Percentiles rank a stretch among this genome's conserved stretches.
These are phyloP conservation scores for Melinaea menophilus DNA, from an alignment of 2,888 invertebrate species.

Conservation along the genomic window DNA sequence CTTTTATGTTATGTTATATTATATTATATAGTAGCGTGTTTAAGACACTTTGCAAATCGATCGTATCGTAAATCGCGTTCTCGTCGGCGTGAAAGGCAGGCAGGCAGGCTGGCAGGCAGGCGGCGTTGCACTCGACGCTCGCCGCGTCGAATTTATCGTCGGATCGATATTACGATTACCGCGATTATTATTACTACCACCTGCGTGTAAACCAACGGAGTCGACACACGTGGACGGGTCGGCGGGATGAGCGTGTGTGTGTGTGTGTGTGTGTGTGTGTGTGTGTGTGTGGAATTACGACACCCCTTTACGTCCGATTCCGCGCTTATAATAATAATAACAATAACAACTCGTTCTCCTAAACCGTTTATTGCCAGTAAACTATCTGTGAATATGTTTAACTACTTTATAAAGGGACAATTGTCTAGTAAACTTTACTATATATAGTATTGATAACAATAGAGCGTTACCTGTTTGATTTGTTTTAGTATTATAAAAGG, in stretches of 20 bases:
- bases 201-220: slow-evolving; percentile 50
- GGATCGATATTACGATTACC: slow-evolving; percentile 61
- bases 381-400: too few relatives aligned
- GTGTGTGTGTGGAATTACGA: slow-evolving; percentile 67
- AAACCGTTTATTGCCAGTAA: slow-evolving; percentile 37
- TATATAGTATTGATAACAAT: slow-evolving; percentile 50
- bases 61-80: slow-evolving; percentile 58
- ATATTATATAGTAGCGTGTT: background rate
- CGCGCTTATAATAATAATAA: slow-evolving; percentile 61
- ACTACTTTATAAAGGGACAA: slow-evolving; percentile 39
- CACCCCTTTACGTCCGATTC: slow-evolving; percentile 52
- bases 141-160: slow-evolving; percentile 69
- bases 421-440: slow-evolving; percentile 47
- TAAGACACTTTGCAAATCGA: background rate
- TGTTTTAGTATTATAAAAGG: slow-evolving; percentile 30
- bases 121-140: slow-evolving; percentile 69
- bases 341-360: slow-evolving; percentile 67
- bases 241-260: slow-evolving; percentile 40
- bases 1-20: slow-evolving; percentile 34
- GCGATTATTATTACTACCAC: slow-evolving; percentile 41
- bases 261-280: slow-evolving; percentile 54
- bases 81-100: slow-evolving; percentile 65
- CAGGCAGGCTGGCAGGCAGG: slow-evolving; percentile 35
- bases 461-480: slow-evolving; percentile 42
- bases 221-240: slow-evolving; percentile 63